These are phyloP conservation scores for Aphaenogaster ashmeadi DNA, from an alignment of 1,140 invertebrate genomes.

Conservation along the genomic window DNA sequence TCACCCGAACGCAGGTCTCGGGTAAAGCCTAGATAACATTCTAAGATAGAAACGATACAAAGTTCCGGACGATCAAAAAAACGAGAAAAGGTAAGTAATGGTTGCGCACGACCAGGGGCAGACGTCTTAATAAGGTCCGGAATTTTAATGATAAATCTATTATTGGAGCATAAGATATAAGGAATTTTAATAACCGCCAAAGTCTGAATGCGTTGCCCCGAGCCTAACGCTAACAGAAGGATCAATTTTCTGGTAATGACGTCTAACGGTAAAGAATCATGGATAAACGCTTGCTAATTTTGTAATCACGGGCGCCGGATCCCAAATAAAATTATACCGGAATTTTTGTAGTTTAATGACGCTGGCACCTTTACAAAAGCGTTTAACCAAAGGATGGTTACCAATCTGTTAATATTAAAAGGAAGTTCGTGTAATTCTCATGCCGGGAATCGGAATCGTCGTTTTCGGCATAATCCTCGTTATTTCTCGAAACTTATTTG, in stretches of 20 bases:
- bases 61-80: background rate
- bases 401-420: no score
- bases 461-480: no score
- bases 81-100: background rate
- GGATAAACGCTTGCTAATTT: background rate
- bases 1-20: background rate
- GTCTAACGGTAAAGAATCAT: background rate
- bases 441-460: no score
- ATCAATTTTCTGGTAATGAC: background rate
- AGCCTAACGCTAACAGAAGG: background rate
- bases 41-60: background rate
- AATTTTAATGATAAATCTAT: background rate
- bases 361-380: no score
- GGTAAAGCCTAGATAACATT: background rate
- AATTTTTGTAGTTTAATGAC: no score
- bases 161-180: background rate
- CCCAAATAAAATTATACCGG: no score
- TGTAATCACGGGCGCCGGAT: background rate
- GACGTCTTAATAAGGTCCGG: background rate
- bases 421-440: no score
- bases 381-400: no score
- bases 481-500: no score
- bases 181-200: background rate
- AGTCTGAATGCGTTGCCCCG: background rate
- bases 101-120: background rate